phyloP scores from a whole-genome alignment of 2,113 vertebrate genomes.

The Phalacrocorax aristotelis region DNA sequence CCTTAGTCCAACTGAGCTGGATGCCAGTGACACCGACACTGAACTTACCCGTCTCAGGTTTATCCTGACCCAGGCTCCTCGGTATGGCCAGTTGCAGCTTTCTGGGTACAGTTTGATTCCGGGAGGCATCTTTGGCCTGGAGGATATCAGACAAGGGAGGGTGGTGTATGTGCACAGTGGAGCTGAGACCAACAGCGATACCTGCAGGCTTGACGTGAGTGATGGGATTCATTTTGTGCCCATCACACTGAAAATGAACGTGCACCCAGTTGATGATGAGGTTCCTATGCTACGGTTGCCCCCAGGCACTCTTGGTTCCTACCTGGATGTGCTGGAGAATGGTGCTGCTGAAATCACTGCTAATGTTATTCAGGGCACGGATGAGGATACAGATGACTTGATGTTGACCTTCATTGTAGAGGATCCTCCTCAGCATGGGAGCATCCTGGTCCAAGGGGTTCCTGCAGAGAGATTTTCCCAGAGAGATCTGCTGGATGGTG shows the following conservation, averaged over 20 bases:
- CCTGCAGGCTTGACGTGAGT: slow-evolving; percentile 87
- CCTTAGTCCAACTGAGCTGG: slow-evolving; percentile 80
- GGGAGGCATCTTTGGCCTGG: slow-evolving; percentile 79
- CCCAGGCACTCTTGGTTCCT: slow-evolving; percentile 86
- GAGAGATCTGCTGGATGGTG: slow-evolving; percentile 88
- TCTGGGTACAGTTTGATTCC: slow-evolving; percentile 77
- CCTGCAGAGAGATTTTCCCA: slow-evolving; percentile 86
- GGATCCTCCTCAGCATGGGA: slow-evolving; percentile 82
- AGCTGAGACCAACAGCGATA: slow-evolving; percentile 80
- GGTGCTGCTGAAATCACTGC: slow-evolving; percentile 90
- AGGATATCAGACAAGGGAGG: slow-evolving; percentile 83
- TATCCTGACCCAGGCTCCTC: slow-evolving; percentile 84
- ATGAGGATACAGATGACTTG: slow-evolving; percentile 87
- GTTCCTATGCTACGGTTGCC: slow-evolving; percentile 78
- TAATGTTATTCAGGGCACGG: slow-evolving; percentile 84
- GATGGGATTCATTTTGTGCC: slow-evolving; percentile 90
- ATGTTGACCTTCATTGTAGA: slow-evolving; percentile 91
- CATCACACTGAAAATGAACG: slow-evolving; percentile 84
- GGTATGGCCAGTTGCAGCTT: slow-evolving; percentile 81
- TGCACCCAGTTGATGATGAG: slow-evolving; percentile 84
- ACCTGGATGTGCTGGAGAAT: slow-evolving; percentile 90
- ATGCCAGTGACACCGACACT: slow-evolving; percentile 87
- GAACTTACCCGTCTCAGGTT: slow-evolving; percentile 82
- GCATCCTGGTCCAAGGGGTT: slow-evolving; percentile 84
- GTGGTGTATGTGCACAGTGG: slow-evolving; percentile 87